Conservation (phyloP, 2,888 invertebrate species). For the Bursaphelenchus okinawaensis region DNA sequence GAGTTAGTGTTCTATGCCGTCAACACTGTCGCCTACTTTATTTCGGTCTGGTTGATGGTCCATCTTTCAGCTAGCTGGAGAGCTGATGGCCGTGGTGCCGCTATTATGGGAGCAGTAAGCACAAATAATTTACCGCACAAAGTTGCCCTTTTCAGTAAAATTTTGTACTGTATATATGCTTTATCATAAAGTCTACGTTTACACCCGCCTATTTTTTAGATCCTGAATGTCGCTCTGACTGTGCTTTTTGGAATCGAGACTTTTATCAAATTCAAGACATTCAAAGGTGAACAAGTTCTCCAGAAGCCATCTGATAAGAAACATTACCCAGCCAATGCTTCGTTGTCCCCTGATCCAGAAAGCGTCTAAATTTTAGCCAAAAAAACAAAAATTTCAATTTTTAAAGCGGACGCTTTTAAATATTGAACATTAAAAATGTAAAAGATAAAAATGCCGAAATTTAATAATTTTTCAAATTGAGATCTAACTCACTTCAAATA, state of each 20-base stretch:
- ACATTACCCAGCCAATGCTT: constrained; percentile 9
- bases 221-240: constrained; percentile 52
- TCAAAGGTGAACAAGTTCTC: constrained; percentile 52
- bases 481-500: too few relatives aligned
- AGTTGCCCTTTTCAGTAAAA: neutral
- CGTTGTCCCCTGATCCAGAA: constrained; percentile 13
- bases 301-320: constrained; percentile 1
- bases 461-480: neutral
- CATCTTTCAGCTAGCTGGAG: constrained; percentile 54
- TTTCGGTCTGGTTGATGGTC: constrained; percentile 56
- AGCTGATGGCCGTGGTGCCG: constrained; percentile 53
- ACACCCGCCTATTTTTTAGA: constrained; percentile 29
- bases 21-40: constrained; percentile 55
- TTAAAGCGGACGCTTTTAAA: too few relatives aligned
- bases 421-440: too few relatives aligned
- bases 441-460: too few relatives aligned
- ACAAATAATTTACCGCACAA: neutral
- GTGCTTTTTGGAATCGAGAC: constrained; percentile 54
- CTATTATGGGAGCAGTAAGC: constrained; percentile 52
- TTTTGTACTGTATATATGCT: too few relatives aligned
- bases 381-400: constrained; percentile 8
- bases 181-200: too few relatives aligned
- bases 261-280: constrained; percentile 50
- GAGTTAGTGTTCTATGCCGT: constrained; percentile 55
- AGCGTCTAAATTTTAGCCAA: neutral